Conservation (phyloP, 2,113 vertebrate species). For the Montifringilla adamsi region DNA sequence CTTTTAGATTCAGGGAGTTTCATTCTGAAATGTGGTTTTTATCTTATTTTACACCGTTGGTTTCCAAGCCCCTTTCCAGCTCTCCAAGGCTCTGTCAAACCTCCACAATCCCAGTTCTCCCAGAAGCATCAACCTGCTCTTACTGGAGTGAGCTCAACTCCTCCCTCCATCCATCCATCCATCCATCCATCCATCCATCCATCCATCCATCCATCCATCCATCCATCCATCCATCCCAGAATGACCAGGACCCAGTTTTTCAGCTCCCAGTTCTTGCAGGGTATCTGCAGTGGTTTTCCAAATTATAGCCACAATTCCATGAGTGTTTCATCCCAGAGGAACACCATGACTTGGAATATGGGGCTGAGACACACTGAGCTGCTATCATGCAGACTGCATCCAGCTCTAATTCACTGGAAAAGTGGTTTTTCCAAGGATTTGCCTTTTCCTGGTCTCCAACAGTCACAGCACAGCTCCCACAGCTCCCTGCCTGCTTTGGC, state of each 20-base stretch:
- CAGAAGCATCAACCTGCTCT: neutral
- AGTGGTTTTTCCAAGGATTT: neutral
- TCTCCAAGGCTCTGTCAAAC: neutral
- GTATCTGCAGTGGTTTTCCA: no score
- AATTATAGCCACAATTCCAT: no score
- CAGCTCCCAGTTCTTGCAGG: neutral
- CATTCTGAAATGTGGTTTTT: neutral
- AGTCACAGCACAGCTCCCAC: neutral
- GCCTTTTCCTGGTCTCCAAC: neutral
- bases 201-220: neutral
- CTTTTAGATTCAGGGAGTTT: neutral
- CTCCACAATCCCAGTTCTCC: neutral
- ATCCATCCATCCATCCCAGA: neutral
- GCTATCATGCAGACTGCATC: neutral
- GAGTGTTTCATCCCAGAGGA: no score
- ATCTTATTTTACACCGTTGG: rapidly evolving
- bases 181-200: neutral
- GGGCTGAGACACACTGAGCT: neutral
- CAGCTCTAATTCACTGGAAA: neutral
- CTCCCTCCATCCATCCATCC: neutral
- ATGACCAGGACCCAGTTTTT: neutral
- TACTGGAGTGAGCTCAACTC: neutral
- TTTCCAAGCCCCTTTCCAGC: neutral
- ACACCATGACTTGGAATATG: no score
- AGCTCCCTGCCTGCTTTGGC: neutral